Base-by-base conservation (phyloP, 2,888 invertebrate genomes). In the Andrena bucephala region DNA sequence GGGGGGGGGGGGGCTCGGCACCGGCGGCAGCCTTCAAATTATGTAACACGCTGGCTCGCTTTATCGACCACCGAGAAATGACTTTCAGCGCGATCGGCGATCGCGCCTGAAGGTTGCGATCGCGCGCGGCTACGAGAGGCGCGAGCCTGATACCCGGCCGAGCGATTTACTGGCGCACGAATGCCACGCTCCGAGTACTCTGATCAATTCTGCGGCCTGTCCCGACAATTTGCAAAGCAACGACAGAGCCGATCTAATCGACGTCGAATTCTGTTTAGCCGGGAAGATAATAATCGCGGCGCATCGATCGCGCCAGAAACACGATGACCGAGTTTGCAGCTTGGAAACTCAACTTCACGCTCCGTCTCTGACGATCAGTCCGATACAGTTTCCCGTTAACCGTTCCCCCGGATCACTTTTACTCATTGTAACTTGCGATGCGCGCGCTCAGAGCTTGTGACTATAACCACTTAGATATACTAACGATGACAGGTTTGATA, bases 71-170 rank as follows among this genome's bases (percentile, higher is more conserved):
- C 62, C 71, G 42, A 71, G 71, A 59, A 63, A 68, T 68, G 72
- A 42, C 75, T 75, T 83, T 80, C 82, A 80, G 33, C 80, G 80
- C 80, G 74, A 82, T 82, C 70, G 57, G 8, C 70, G 72, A 29
- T 76, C 36, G 70, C 42, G 50, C 8, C 36, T 59, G 57, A 75
- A 36, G 66, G 31, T 31, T 20, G 42, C 16, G 63, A 59, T 63
- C 69, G 73, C 29, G 62, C 68, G 60, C 31, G 10, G 13, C 24
- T 27, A 13, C 24, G 57, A 57, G 57, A 10, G 24, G 4, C 1
- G 57, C 36, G 62, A 75, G 42, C 42, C 16, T 4, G 42, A 16
- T 16, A 69, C 62, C 50, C 63, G 42, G 66, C 70, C 72, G 76
- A 76, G 71, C 75, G 75, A 84, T 81, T 76, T 70, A 63, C 63